These are phyloP conservation scores for Phataginus tetradactyla DNA, from an alignment of 2,797 vertebrate species.

Conservation along the genomic window DNA sequence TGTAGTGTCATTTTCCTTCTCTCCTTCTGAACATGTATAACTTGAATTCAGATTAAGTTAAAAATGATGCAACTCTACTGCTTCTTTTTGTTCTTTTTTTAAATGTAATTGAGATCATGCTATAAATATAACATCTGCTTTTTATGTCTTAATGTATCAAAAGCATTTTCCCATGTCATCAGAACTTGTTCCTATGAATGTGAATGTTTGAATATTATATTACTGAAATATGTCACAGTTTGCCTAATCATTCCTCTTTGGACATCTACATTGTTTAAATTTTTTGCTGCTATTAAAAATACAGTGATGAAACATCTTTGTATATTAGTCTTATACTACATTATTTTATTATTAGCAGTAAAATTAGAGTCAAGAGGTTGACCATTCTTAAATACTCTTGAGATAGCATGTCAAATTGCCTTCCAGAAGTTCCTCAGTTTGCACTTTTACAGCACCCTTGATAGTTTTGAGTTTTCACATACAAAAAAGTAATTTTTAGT, in stretches of 20 bases:
- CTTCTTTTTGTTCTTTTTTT: constrained; percentile 36
- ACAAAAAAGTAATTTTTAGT: background rate
- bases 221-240: constrained; percentile 33
- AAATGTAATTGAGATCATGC: constrained; percentile 36
- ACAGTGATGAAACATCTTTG: background rate
- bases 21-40: background rate
- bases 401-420: background rate
- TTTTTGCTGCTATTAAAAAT: constrained; percentile 25
- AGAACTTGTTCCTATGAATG: constrained; percentile 32
- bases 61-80: background rate
- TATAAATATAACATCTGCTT: background rate
- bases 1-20: background rate
- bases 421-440: background rate
- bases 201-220: background rate
- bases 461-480: background rate
- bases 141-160: constrained; percentile 35
- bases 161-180: constrained; percentile 45
- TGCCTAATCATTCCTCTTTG: constrained; percentile 5
- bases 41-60: constrained; percentile 43
- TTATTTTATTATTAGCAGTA: constrained; percentile 5
- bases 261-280: background rate
- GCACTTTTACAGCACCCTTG: background rate
- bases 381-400: background rate
- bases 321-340: background rate
- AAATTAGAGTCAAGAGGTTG: background rate